Conservation (phyloP, 1,140 invertebrate species). For the Dreissena polymorpha region DNA sequence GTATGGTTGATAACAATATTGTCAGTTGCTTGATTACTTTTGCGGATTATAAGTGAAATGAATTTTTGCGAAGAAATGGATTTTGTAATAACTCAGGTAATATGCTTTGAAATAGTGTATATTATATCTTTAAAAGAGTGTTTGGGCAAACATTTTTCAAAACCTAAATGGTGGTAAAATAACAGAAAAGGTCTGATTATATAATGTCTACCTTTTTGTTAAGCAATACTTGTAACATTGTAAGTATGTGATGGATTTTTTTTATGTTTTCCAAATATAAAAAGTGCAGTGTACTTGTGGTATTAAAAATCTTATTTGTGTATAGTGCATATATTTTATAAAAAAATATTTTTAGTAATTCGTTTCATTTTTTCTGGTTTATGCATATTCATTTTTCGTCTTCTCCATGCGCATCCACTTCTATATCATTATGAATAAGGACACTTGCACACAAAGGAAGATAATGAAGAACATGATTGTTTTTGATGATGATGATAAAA, state of each 20-base stretch:
- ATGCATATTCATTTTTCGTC: no score
- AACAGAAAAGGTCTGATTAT: background rate
- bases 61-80: conserved; percentile 29
- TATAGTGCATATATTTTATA: no score
- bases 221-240: background rate
- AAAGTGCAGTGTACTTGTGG: background rate
- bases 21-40: no score
- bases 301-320: no score
- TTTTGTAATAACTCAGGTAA: background rate
- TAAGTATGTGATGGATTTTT: background rate
- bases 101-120: no score
- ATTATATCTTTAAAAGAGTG: no score
- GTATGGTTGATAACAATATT: no score
- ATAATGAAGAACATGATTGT: background rate
- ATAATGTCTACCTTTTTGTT: background rate
- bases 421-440: background rate
- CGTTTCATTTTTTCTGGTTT: no score
- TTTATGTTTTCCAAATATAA: background rate
- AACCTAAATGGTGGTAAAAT: background rate
- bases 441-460: no score
- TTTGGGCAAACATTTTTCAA: no score
- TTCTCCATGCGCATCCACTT: background rate
- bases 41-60: background rate
- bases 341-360: no score
- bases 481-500: background rate